Conservation (phyloP, 2,113 vertebrate species). For the Nansenia antarctica region DNA sequence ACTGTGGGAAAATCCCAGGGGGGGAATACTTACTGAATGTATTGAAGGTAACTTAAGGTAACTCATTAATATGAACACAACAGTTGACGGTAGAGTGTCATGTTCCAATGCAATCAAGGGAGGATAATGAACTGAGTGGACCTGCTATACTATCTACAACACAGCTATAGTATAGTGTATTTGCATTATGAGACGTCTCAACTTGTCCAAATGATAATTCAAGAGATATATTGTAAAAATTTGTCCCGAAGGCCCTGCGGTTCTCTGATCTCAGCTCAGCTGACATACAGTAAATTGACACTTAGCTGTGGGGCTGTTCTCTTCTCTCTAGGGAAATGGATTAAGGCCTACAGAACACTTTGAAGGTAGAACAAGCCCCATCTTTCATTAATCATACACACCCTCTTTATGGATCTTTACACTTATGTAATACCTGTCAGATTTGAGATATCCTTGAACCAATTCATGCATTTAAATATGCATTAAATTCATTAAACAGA, state of each 20-base stretch:
- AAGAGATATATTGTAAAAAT: neutral
- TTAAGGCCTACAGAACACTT: neutral
- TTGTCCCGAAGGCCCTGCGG: neutral
- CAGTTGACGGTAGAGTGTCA: too few relatives aligned
- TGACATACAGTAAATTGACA: neutral
- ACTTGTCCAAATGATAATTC: neutral
- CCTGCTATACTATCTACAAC: too few relatives aligned
- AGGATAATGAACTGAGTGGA: too few relatives aligned
- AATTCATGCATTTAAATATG: neutral
- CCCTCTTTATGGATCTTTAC: neutral
- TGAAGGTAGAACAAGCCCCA: neutral
- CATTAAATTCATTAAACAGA: too few relatives aligned
- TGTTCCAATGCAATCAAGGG: too few relatives aligned
- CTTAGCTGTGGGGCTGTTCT: neutral
- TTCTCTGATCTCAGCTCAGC: neutral
- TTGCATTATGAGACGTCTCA: neutral
- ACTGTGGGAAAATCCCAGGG: too few relatives aligned
- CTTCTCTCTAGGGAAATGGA: neutral
- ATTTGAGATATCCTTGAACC: neutral
- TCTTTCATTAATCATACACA: neutral
- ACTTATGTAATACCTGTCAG: neutral
- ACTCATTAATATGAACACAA: too few relatives aligned
- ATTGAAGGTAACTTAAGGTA: too few relatives aligned
- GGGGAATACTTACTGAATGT: too few relatives aligned
- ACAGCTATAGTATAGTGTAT: too few relatives aligned